These are phyloP conservation scores for Biston betularia DNA, from an alignment of 2,888 invertebrate species.

Conservation along the genomic window DNA sequence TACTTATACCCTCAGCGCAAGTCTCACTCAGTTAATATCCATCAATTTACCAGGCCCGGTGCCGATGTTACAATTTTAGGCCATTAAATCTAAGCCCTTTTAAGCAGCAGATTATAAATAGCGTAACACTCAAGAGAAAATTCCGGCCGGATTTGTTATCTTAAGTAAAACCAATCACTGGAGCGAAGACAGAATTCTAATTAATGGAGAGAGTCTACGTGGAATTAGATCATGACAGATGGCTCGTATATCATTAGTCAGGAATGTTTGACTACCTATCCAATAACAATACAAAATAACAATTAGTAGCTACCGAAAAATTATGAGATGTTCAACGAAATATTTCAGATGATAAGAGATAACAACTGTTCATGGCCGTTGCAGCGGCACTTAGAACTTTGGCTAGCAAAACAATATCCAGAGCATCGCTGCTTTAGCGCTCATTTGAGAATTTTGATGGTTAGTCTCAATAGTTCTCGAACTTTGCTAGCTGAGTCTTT, in stretches of 20 bases:
- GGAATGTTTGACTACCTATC: slow-evolving; percentile 10
- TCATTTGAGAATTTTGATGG: too few relatives aligned
- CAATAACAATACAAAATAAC: neutral
- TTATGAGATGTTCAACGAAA: neutral
- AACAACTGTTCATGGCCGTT: too few relatives aligned
- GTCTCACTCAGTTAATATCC: neutral
- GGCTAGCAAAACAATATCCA: too few relatives aligned
- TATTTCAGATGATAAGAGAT: too few relatives aligned
- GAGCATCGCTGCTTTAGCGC: too few relatives aligned
- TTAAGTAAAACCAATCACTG: slow-evolving; percentile 60
- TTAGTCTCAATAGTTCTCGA: too few relatives aligned
- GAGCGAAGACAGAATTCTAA: slow-evolving; percentile 66
- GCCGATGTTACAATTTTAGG: slow-evolving; percentile 19
- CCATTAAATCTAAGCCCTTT: slow-evolving; percentile 35
- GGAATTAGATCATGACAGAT: slow-evolving; percentile 32
- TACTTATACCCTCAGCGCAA: too few relatives aligned
- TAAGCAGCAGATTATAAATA: slow-evolving; percentile 40
- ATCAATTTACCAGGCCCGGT: neutral
- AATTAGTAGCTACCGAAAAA: neutral
- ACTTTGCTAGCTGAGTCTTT: neutral
- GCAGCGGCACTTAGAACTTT: too few relatives aligned
- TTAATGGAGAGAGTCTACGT: slow-evolving; percentile 50
- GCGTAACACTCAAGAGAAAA: slow-evolving; percentile 38
- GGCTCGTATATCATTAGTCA: slow-evolving; percentile 11
- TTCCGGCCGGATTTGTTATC: slow-evolving; percentile 55